Evolutionary conservation across 35 echinoderm and acorn worm species (phyloP).

Genomic region (Ophioderma brevispina): DNA sequence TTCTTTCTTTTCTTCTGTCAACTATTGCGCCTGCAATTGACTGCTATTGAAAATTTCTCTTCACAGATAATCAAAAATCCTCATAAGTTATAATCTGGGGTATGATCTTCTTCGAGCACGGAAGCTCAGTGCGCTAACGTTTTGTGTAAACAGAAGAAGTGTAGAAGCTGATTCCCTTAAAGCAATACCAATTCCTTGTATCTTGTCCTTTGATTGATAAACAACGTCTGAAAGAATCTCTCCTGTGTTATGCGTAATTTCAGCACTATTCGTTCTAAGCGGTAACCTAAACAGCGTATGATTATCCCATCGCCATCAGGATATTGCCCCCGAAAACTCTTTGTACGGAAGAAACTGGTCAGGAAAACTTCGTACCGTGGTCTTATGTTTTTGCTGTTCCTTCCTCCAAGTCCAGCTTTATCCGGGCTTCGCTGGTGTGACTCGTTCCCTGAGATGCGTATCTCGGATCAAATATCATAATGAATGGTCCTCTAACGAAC

Average conservation of each 20-base stretch:
- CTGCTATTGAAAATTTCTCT: neutral
- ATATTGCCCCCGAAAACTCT: slow-evolving; percentile 63
- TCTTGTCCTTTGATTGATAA: slow-evolving; percentile 14
- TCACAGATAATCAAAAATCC: neutral
- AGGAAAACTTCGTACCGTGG: slow-evolving; percentile 10
- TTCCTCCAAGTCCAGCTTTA: slow-evolving; percentile 35
- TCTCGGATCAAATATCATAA: slow-evolving; percentile 74
- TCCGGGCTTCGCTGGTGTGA: slow-evolving; percentile 31
- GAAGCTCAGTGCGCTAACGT: slow-evolving; percentile 35
- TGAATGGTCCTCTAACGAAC: slow-evolving; percentile 42
- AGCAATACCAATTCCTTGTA: slow-evolving; percentile 5
- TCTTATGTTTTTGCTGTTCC: neutral
- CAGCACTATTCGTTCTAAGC: slow-evolving; percentile 5
- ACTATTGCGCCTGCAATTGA: neutral
- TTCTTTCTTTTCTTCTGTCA: neutral
- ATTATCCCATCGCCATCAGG: neutral
- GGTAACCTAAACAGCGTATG: slow-evolving; percentile 58
- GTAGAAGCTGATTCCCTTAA: slow-evolving; percentile 29
- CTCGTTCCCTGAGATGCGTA: slow-evolving; percentile 14
- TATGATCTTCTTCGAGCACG: neutral
- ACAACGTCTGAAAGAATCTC: slow-evolving; percentile 16
- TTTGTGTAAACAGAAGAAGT: slow-evolving; percentile 67
- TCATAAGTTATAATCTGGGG: neutral
- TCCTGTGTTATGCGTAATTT: slow-evolving; percentile 14
- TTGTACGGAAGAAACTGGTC: slow-evolving; percentile 71